Evolutionary conservation across 1,140 invertebrate genomes (phyloP).

Genomic region (Drosophila parabipectinata): DNA sequence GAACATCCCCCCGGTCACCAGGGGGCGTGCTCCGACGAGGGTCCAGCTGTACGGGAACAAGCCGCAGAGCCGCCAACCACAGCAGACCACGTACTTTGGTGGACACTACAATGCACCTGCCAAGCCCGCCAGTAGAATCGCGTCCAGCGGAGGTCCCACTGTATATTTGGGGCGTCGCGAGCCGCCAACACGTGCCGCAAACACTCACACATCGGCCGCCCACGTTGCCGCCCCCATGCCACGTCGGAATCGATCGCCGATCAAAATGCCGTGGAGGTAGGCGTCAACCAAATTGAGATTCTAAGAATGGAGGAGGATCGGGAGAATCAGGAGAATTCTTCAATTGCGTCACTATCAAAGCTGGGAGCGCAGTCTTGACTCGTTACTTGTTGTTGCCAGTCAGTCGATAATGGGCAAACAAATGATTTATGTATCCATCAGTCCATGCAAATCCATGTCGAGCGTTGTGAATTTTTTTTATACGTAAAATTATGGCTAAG

Average conservation of each 20-base stretch:
- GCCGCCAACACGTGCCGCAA: constrained; percentile 38
- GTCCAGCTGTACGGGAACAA: constrained; percentile 64
- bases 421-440: constrained; percentile 57
- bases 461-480: constrained; percentile 47
- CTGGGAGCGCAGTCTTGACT: constrained; percentile 26
- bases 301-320: constrained; percentile 7
- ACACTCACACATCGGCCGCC: constrained; percentile 12
- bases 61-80: constrained; percentile 29
- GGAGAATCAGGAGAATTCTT: constrained; percentile 31
- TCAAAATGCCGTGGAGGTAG: constrained; percentile 77
- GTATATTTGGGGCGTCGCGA: constrained; percentile 72
- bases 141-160: constrained; percentile 25
- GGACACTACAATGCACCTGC: constrained; percentile 71
- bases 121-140: constrained; percentile 1
- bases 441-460: constrained; percentile 1
- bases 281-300: constrained; percentile 15
- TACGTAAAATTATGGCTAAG: constrained; percentile 46
- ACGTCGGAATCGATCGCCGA: constrained; percentile 79
- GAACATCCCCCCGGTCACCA: constrained; percentile 8
- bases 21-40: constrained; percentile 64
- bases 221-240: constrained; percentile 40
- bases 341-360: constrained; percentile 44
- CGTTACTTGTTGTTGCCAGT: neutral
- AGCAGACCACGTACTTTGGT: constrained; percentile 59
- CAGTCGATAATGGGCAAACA: constrained; percentile 47